Percentiles rank a stretch among this genome's conserved stretches.
Evolutionary conservation across 2,113 vertebrate species (phyloP).

Genomic region (Pseudopipra pipra): DNA sequence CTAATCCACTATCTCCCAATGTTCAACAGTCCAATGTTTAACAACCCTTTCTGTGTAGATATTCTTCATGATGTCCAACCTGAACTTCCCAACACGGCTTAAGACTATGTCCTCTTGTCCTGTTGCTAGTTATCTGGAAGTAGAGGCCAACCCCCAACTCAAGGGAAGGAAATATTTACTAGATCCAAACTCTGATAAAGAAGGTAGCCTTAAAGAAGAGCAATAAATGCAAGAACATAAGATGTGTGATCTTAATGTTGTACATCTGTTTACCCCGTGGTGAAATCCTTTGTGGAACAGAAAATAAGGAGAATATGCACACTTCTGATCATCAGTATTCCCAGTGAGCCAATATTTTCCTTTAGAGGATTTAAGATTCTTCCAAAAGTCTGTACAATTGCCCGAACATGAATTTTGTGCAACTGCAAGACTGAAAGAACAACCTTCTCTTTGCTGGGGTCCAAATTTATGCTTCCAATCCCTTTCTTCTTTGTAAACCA

Average conservation of each 20-base stretch:
- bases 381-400: neutral
- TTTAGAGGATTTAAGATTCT: neutral
- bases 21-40: neutral
- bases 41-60: neutral
- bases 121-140: neutral
- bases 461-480: neutral
- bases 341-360: neutral
- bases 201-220: neutral
- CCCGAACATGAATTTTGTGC: neutral
- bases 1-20: neutral
- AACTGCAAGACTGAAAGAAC: neutral
- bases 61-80: neutral
- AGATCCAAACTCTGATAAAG: neutral
- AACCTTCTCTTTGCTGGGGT: neutral
- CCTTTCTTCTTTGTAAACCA: neutral
- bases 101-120: neutral
- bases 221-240: neutral
- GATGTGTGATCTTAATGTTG: neutral
- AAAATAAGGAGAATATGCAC: neutral
- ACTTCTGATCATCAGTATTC: neutral
- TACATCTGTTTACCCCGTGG: neutral
- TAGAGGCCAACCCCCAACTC: rapidly evolving
- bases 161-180: neutral
- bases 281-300: neutral
- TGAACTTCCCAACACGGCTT: neutral